Percentiles rank a stretch among this genome's conserved stretches.
Conservation (phyloP, 2,888 invertebrate species). For the Strigamia crassipes region DNA sequence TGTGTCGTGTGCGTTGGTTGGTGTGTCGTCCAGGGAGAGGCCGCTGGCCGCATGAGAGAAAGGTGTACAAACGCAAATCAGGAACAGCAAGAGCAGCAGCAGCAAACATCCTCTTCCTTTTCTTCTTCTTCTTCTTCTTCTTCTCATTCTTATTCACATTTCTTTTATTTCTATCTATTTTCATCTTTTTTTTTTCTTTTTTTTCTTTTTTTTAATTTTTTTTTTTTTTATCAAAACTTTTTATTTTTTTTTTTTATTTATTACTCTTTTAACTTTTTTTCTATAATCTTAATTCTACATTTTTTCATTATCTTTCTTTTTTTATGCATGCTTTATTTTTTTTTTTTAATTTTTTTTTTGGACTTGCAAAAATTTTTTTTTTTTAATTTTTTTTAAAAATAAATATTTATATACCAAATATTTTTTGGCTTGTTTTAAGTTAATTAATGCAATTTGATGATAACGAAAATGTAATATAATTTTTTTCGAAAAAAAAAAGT, state of each 20-base stretch:
- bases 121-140: constrained; percentile 18
- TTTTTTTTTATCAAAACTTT: not conserved
- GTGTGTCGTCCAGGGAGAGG: constrained; percentile 42
- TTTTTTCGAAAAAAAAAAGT: not conserved
- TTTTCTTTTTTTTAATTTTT: not conserved
- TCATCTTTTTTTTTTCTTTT: not conserved
- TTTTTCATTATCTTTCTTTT: constrained; percentile 1
- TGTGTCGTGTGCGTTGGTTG: constrained; percentile 42
- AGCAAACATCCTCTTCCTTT: constrained; percentile 40
- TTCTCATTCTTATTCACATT: not conserved
- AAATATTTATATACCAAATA: not conserved
- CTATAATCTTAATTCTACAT: constrained; percentile 9
- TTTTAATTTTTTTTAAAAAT: constrained; percentile 31
- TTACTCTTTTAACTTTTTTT: not conserved
- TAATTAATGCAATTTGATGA: not conserved
- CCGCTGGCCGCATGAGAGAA: constrained; percentile 42
- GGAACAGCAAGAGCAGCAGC: constrained; percentile 47
- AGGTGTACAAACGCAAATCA: constrained; percentile 45
- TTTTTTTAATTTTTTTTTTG: constrained; percentile 15
- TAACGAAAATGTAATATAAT: too few species aligned
- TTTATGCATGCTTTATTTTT: not conserved
- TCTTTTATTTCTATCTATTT: constrained; percentile 5
- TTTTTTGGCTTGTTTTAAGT: constrained; percentile 36
- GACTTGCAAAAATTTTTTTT: constrained; percentile 6
- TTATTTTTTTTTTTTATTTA: not conserved